Base-by-base conservation (phyloP, 1,140 invertebrate genomes). In the Drosophila asahinai region DNA sequence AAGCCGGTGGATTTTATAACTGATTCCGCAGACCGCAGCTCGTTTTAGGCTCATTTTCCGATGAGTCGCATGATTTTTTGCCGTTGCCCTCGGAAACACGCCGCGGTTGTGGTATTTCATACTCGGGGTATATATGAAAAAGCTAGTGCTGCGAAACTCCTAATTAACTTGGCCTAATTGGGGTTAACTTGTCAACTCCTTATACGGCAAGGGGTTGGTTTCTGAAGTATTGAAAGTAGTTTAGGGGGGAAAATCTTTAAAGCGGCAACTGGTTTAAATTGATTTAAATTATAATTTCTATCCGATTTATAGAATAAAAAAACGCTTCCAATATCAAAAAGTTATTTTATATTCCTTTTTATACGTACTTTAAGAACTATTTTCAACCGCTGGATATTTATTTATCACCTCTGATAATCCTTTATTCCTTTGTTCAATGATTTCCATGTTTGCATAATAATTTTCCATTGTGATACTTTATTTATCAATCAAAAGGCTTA, bases 61-160 rank as follows among this genome's bases (percentile, higher is more conserved):
- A 74, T 61, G 71, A 74, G 68, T 74, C 47, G 67, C 38, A 33
- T 70, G 52, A 60, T 59, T 73, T 45, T 61, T 52, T 43, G 22
- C 38, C 36, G 45, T 51, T 73, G 49, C 67, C 63, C 11, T 15
- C 9, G 42, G 63, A 30, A 55, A 68, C 33, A 48, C 6, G n/a
- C 17, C 42, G 55, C 43, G 55, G 71, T 61, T 73, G 51, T 25
- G 71, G 71, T 74, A 74, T 52, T 45, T 73, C 47, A 38, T 61
- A 61, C 45, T 67, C 12, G 19, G 25, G 19, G 22, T 38, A 60
- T 43, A 22, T 45, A 61, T 52, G 38, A 38, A 27, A 60, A 19
- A 72, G 45, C 70, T 43, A 15, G 27, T 19, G 55, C 54, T 36
- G 47, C 54, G 54, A 38, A 52, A 27, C 30, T 38, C 14, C 25